phyloP scores from a whole-genome alignment of 2,113 vertebrate genomes.

The Vombatus ursinus region DNA sequence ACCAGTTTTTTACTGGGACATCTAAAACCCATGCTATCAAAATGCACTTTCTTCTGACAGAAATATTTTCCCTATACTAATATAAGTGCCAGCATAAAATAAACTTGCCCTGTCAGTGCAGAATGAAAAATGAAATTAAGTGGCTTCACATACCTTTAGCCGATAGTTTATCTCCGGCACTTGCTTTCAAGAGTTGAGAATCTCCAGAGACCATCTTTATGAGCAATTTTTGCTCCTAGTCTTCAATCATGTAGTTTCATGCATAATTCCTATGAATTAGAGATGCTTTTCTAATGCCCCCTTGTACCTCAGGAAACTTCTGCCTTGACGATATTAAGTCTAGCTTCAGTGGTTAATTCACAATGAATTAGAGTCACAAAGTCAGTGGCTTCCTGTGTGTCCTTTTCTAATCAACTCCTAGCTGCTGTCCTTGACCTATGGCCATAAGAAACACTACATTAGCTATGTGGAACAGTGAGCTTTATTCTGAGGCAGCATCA shows the following conservation, averaged over 20 bases:
- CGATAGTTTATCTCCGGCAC: neutral
- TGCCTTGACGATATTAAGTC: conserved; percentile 45
- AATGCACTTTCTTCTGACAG: conserved; percentile 31
- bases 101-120: conserved; percentile 24
- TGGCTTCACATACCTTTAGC: conserved; percentile 29
- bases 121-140: conserved; percentile 38
- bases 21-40: neutral
- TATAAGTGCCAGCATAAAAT: conserved; percentile 28
- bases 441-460: neutral
- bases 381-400: neutral
- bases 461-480: neutral
- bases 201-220: conserved; percentile 22
- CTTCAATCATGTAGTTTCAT: conserved; percentile 17
- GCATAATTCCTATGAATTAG: conserved; percentile 54
- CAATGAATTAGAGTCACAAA: neutral
- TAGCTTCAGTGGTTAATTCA: neutral
- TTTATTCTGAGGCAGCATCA: neutral
- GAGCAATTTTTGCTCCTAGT: neutral
- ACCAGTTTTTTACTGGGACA: conserved; percentile 29
- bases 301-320: conserved; percentile 16
- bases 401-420: conserved; percentile 12
- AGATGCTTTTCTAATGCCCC: conserved; percentile 58
- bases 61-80: neutral
- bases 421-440: neutral
- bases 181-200: neutral